Conservation (phyloP, 2,888 invertebrate species). For the Resseliella maxima region DNA sequence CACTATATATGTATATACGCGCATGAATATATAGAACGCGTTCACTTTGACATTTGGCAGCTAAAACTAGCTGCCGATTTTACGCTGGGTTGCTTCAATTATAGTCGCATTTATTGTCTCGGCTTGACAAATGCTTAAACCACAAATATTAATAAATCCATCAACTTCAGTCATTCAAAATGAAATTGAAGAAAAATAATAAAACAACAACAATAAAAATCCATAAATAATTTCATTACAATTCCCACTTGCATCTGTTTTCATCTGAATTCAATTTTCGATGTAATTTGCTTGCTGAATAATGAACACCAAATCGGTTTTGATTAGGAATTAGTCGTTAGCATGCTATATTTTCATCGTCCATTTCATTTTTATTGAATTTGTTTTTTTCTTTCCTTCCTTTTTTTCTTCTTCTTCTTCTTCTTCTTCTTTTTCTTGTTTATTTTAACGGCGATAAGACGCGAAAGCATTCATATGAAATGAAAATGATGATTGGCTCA, state of each 20-base stretch:
- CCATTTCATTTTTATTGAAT: not conserved
- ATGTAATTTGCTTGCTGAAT: not conserved
- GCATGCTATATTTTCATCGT: not conserved
- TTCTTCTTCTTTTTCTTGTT: too few relatives aligned
- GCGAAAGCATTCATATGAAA: too few relatives aligned
- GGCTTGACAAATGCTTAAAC: not conserved
- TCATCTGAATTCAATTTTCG: conserved; percentile 17
- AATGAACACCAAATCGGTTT: not conserved
- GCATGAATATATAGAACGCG: too few relatives aligned
- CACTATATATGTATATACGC: too few relatives aligned
- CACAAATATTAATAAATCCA: not conserved
- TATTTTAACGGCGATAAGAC: too few relatives aligned
- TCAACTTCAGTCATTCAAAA: not conserved
- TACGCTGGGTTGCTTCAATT: too few relatives aligned
- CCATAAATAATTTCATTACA: not conserved
- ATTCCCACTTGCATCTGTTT: not conserved
- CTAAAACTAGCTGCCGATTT: too few relatives aligned
- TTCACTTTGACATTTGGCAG: too few relatives aligned
- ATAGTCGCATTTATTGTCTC: too few relatives aligned
- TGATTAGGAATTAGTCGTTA: not conserved
- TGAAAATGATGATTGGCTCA: not conserved
- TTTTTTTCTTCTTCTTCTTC: too few relatives aligned
- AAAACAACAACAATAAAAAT: too few relatives aligned
- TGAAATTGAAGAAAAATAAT: not conserved
- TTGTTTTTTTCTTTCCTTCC: too few relatives aligned